Percentiles rank a stretch among this genome's conserved stretches.
These are phyloP conservation scores for Umimayanthus kanabou DNA, from an alignment of 92 coral and sea anemone genomes.

Conservation along the genomic window DNA sequence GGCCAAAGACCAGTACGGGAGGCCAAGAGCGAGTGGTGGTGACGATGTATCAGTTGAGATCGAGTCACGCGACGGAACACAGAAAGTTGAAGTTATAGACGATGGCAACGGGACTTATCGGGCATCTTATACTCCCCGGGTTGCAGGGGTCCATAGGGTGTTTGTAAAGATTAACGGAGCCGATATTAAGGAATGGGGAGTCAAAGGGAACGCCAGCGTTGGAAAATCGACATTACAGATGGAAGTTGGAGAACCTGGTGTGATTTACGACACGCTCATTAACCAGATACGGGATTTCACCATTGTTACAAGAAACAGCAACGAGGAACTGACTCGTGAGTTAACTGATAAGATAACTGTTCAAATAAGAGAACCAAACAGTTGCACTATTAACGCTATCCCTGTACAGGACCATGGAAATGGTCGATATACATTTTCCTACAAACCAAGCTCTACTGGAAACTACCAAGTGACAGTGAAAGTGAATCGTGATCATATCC, in stretches of 20 bases:
- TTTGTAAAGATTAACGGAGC: not conserved
- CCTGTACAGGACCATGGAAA: not conserved
- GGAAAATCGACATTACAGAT: not conserved
- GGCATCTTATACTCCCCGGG: not conserved
- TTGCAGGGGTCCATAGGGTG: not conserved
- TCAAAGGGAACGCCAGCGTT: not conserved
- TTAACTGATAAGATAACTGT: not conserved
- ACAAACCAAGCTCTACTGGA: not conserved
- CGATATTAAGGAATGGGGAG: not conserved
- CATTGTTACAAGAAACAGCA: not conserved
- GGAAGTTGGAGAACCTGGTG: not conserved
- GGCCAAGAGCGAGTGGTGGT: not conserved
- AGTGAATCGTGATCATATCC: too few species aligned
- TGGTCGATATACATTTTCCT: slow-evolving; percentile 17
- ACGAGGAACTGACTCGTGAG: not conserved
- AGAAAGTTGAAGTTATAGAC: not conserved
- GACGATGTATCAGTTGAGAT: not conserved
- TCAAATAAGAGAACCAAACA: not conserved
- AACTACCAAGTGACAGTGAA: too few species aligned
- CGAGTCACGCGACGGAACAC: not conserved
- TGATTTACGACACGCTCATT: not conserved
- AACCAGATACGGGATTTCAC: not conserved
- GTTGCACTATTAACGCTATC: not conserved
- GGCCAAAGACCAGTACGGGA: not conserved
- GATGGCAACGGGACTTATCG: not conserved